phyloP scores from a whole-genome alignment of 1,140 invertebrate genomes.

The Drosophila yakuba region DNA sequence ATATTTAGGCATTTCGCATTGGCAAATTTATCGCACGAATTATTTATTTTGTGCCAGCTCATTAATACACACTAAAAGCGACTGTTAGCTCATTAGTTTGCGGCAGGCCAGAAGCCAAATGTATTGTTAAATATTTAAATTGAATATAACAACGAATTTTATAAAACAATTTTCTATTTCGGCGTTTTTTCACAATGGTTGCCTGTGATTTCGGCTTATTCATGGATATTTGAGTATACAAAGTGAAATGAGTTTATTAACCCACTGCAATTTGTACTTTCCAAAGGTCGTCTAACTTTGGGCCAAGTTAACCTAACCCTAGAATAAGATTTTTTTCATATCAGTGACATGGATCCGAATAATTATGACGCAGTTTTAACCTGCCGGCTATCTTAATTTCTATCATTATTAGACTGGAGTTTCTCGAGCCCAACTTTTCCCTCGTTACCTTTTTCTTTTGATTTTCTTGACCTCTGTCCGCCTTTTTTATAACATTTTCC shows the following conservation, averaged over 20 bases:
- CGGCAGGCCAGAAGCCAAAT: conserved; percentile 18
- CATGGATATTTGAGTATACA: not conserved
- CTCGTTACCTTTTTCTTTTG: not conserved
- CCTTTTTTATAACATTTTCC: conserved; percentile 14
- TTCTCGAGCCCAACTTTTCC: not conserved
- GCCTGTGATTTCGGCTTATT: not conserved
- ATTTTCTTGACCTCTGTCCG: not conserved
- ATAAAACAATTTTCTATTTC: not conserved
- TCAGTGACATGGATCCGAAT: conserved; percentile 7
- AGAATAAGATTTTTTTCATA: conserved; percentile 14
- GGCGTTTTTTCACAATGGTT: too few relatives aligned
- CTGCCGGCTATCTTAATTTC: conserved; percentile 30
- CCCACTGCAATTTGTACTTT: not conserved
- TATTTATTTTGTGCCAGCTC: conserved; percentile 25
- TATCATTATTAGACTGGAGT: conserved; percentile 16
- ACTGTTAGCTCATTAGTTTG: conserved; percentile 24
- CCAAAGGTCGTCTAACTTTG: conserved; percentile 25
- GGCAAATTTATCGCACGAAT: conserved; percentile 45
- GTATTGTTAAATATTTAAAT: conserved; percentile 39
- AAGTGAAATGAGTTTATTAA: conserved; percentile 6
- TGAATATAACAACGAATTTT: not conserved
- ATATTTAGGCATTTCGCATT: conserved; percentile 57
- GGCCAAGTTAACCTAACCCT: conserved; percentile 6
- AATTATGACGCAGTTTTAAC: conserved; percentile 29
- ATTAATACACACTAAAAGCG: conserved; percentile 31